Base-by-base conservation (phyloP, 2,113 vertebrate genomes). In the Brachionichthys hirsutus region DNA sequence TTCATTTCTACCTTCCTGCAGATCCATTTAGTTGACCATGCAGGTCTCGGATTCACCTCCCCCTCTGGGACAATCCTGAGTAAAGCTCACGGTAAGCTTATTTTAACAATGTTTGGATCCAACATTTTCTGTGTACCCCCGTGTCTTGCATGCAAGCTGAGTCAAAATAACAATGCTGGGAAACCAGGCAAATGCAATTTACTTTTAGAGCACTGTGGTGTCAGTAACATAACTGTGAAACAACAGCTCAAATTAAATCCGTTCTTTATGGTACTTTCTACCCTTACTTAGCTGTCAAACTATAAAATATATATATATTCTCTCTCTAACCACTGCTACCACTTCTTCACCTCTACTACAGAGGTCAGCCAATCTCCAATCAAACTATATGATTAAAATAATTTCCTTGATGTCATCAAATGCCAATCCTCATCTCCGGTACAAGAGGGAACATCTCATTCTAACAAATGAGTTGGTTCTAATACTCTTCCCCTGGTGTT, bases 61-160 rank as follows among this genome's bases (percentile, higher is more conserved):
- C 20, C 66, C 42, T 45, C 48, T 22, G 59, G 52, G 70, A 62
- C 22, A 45, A 69, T 64, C 24, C 24, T 2, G 12, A 50, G 49
- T 22, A 67, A 75, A 67, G 62, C 68, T 66, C 24, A 50, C 47
- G 34, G 24, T 22, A 19, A 51, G 56, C 40, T 81, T 70, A 52
- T 78, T 75, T 59, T 34, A 65, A 70, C 59, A 64, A 19, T 54
- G 54, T 66, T 63, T 54, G 45, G 54, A 45, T 53, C 59, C 53
- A 54, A 30, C 30, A 52, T 73, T 52, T 57, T 61, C 24, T 2
- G 48, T 11, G 1, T 69, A 14, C 49, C 19, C 46, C 35, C 20
- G 34, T 75, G 67, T 54, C 40, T 22, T 57, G 59, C 20, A 56
- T 50, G 24, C 16, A 45, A 61, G 35, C 48, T 1, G 3, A 70